Conservation (phyloP, 1,140 invertebrate genomes). For the Lasioglossum baleicum region DNA sequence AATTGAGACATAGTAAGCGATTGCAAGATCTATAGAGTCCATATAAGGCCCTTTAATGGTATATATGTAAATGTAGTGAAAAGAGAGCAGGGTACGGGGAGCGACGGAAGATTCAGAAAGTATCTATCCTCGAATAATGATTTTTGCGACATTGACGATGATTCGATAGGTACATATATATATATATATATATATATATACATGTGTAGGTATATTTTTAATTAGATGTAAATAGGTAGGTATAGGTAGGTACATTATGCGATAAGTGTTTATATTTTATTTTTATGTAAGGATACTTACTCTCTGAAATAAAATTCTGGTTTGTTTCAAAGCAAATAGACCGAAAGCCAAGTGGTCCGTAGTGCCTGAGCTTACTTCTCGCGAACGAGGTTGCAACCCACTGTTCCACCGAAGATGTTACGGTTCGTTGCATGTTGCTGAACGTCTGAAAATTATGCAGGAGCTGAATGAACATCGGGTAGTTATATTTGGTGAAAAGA, state of each 20-base stretch:
- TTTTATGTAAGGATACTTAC: slow-evolving; percentile 50
- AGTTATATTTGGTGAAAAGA: slow-evolving; percentile 40
- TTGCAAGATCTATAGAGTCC: not conserved
- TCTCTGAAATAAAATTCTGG: slow-evolving; percentile 71
- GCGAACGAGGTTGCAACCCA: slow-evolving; percentile 83
- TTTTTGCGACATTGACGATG: too few species aligned
- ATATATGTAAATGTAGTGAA: too few species aligned
- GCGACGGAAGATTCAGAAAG: too few species aligned
- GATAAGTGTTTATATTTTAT: too few species aligned
- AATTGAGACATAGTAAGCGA: slow-evolving; percentile 24
- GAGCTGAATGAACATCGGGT: slow-evolving; percentile 88
- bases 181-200: too few species aligned
- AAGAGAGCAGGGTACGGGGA: too few species aligned
- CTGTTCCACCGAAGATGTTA: slow-evolving; percentile 88
- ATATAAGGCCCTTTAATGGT: not conserved
- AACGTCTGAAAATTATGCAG: slow-evolving; percentile 89
- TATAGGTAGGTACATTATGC: too few species aligned
- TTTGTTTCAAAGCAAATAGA: slow-evolving; percentile 81
- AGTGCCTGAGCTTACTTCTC: slow-evolving; percentile 81
- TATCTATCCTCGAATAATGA: too few species aligned
- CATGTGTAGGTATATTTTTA: not conserved
- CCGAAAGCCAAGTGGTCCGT: slow-evolving; percentile 86
- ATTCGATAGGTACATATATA: too few species aligned
- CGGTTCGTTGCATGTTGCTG: slow-evolving; percentile 89
- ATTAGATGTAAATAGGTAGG: slow-evolving; percentile 56